These are phyloP conservation scores for Melanostoma mellinum DNA, from an alignment of 2,888 invertebrate genomes.

Conservation along the genomic window DNA sequence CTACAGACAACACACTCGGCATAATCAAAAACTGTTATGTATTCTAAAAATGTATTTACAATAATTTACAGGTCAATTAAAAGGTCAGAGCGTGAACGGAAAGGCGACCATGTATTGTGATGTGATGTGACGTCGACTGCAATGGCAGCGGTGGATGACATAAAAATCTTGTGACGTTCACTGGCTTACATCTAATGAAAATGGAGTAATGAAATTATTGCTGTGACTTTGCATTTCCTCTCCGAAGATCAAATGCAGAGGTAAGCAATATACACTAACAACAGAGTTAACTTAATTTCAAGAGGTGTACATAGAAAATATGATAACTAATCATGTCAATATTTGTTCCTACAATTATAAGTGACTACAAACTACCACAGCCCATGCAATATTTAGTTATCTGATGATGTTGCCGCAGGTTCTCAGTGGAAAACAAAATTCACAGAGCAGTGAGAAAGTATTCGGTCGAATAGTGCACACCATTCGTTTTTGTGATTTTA, in stretches of 20 bases:
- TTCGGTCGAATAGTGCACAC: background rate
- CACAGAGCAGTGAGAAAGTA: background rate
- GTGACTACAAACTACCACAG: background rate
- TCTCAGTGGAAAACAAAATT: background rate
- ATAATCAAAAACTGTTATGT: slow-evolving; percentile 18
- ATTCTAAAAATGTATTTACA: slow-evolving; percentile 31
- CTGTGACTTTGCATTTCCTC: slow-evolving; percentile 22
- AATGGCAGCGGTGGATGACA: too few species aligned
- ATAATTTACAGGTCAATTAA: slow-evolving; percentile 55
- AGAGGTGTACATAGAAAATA: slow-evolving; percentile 30
- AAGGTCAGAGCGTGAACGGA: slow-evolving; percentile 9
- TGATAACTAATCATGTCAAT: slow-evolving; percentile 60
- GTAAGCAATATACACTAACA: slow-evolving; percentile 2
- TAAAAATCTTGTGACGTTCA: background rate
- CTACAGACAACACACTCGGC: background rate
- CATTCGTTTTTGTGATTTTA: too few species aligned
- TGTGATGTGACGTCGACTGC: background rate
- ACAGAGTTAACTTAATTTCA: slow-evolving; percentile 39
- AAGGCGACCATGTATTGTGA: too few species aligned
- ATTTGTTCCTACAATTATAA: slow-evolving; percentile 42
- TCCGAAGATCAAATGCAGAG: slow-evolving; percentile 19
- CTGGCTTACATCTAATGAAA: background rate
- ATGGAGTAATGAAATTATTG: slow-evolving; percentile 58
- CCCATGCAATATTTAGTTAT: slow-evolving; percentile 32
- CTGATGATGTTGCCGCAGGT: slow-evolving; percentile 35